phyloP scores from a whole-genome alignment of 2,888 invertebrate species.

The Parelbella ahira region DNA sequence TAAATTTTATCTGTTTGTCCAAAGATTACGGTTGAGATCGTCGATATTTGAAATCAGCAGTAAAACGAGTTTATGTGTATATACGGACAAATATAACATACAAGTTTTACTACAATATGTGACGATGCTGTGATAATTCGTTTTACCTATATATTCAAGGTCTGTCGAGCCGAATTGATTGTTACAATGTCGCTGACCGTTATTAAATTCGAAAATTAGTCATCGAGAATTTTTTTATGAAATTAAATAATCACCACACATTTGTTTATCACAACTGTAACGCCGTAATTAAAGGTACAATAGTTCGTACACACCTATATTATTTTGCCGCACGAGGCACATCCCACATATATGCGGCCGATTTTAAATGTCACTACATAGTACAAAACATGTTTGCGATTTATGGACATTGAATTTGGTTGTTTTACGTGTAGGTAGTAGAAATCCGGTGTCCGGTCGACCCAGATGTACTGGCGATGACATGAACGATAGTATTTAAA shows the following conservation, averaged over 20 bases:
- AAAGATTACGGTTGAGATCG: not conserved
- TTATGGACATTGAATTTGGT: constrained; percentile 47
- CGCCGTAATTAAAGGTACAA: too few relatives aligned
- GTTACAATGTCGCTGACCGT: too few relatives aligned
- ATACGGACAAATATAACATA: too few relatives aligned
- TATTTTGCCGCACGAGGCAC: constrained; percentile 34
- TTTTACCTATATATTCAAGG: too few relatives aligned
- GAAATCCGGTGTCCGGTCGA: constrained; percentile 66
- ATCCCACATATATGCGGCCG: constrained; percentile 46
- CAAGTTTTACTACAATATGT: too few relatives aligned
- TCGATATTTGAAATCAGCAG: not conserved
- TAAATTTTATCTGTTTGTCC: constrained; percentile 7
- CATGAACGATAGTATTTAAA: constrained; percentile 62
- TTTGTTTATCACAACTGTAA: too few relatives aligned
- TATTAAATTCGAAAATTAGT: too few relatives aligned
- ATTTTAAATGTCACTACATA: constrained; percentile 45
- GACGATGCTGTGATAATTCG: too few relatives aligned
- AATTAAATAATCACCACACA: too few relatives aligned
- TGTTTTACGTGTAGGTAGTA: constrained; percentile 48
- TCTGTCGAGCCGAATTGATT: too few relatives aligned
- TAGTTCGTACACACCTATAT: constrained; percentile 31
- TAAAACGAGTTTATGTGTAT: too few relatives aligned
- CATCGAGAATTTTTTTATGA: too few relatives aligned
- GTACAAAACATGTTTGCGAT: constrained; percentile 40
- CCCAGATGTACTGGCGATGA: constrained; percentile 62